Conservation (phyloP, 2,797 vertebrate genomes). For the Prionace glauca region DNA sequence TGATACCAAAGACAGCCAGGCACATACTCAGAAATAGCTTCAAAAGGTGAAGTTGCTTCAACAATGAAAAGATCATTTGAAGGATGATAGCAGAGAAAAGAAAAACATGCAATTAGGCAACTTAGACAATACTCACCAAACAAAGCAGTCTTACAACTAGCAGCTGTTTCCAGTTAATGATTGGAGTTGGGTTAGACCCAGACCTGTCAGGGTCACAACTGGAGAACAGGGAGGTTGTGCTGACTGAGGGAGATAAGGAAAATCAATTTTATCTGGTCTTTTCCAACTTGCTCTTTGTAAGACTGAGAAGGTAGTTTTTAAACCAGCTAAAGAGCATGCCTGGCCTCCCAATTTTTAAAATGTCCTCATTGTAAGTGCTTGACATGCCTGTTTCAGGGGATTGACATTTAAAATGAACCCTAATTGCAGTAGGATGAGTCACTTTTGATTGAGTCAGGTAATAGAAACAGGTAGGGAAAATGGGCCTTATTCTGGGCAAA, state of each 20-base stretch:
- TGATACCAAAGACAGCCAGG: neutral
- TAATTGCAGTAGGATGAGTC: neutral
- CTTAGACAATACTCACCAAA: conserved; percentile 2
- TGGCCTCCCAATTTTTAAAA: neutral
- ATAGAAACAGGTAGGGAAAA: neutral
- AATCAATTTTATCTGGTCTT: conserved; percentile 9
- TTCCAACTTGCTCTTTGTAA: neutral
- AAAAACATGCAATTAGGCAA: neutral
- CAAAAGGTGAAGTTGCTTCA: neutral
- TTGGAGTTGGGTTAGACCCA: neutral
- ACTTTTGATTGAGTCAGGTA: neutral
- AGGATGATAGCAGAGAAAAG: neutral
- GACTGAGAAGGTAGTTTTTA: neutral
- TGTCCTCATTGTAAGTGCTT: neutral
- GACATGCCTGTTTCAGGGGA: neutral
- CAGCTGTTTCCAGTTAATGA: conserved; percentile 19
- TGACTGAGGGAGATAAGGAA: conserved; percentile 18
- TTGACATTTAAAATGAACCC: neutral
- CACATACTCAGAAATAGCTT: neutral
- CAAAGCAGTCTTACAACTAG: conserved; percentile 12
- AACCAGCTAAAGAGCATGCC: neutral
- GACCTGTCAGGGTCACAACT: neutral
- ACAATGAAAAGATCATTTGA: neutral
- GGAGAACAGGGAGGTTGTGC: neutral
- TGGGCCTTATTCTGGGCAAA: neutral